These are phyloP conservation scores for Himalopsyche japonica DNA, from an alignment of 2,888 invertebrate genomes.

Conservation along the genomic window DNA sequence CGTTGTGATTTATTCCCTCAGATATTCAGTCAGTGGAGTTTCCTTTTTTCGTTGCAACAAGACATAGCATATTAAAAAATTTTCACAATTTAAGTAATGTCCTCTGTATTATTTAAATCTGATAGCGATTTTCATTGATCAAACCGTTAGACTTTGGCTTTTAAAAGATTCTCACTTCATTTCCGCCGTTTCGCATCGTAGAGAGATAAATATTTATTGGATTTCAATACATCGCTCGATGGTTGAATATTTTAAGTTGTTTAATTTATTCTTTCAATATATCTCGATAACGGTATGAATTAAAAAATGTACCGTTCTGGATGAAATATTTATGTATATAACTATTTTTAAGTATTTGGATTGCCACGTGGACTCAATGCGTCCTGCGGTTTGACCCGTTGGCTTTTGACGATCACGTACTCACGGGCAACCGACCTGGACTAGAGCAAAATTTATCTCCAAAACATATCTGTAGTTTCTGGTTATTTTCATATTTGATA, in stretches of 20 bases:
- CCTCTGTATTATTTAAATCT: too few species aligned
- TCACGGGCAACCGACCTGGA: neutral
- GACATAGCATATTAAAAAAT: too few species aligned
- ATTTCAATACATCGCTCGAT: neutral
- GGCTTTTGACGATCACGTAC: neutral
- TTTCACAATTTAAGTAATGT: too few species aligned
- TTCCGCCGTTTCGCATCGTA: neutral
- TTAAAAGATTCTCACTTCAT: neutral
- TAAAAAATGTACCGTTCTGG: slow-evolving; percentile 32
- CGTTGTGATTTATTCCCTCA: neutral
- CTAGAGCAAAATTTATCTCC: slow-evolving; percentile 9
- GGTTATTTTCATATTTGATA: neutral
- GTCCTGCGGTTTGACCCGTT: neutral
- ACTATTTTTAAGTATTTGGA: slow-evolving; percentile 12
- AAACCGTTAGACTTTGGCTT: neutral
- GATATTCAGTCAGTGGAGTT: too few species aligned
- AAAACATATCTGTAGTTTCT: slow-evolving; percentile 23
- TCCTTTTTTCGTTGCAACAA: neutral
- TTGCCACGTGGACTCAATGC: neutral
- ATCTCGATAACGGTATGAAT: neutral
- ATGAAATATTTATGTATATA: slow-evolving; percentile 22
- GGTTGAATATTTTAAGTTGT: neutral
- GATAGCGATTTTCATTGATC: neutral
- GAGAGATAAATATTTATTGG: neutral
- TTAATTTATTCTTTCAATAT: neutral